A percentile compares a stretch with the other conserved stretches of the same genome.
These are phyloP conservation scores for Pocillopora meandrina DNA, from an alignment of 92 coral and sea anemone genomes.

Conservation along the genomic window DNA sequence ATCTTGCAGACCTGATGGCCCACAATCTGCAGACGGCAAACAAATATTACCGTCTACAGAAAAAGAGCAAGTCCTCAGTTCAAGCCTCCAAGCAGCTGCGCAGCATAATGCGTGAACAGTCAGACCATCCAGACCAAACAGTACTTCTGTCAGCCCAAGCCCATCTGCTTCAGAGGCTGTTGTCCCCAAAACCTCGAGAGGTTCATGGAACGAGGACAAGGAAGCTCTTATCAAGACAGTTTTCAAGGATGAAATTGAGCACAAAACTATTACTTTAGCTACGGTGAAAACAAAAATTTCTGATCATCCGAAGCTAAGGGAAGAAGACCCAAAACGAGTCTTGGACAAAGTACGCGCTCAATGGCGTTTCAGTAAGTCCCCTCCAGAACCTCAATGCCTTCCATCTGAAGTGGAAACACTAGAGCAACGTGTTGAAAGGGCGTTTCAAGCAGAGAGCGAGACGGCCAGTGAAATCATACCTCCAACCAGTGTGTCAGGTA, in stretches of 20 bases:
- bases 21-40: constrained; percentile 34
- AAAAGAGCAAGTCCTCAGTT: constrained; percentile 34
- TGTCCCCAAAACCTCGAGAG: neutral
- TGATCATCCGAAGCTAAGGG: constrained; percentile 29
- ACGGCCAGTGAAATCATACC: constrained; percentile 24
- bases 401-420: constrained; percentile 7
- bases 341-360: constrained; percentile 35
- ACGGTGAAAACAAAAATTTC: constrained; percentile 29
- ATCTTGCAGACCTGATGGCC: constrained; percentile 35
- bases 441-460: constrained; percentile 21
- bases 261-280: constrained; percentile 12
- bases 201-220: constrained; percentile 17
- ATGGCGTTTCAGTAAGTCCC: constrained; percentile 32
- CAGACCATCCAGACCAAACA: neutral
- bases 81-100: constrained; percentile 33
- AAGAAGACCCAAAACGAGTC: constrained; percentile 37
- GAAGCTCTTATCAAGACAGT: constrained; percentile 21
- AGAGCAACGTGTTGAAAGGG: constrained; percentile 23
- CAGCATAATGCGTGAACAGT: constrained; percentile 15
- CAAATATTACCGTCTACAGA: constrained; percentile 33
- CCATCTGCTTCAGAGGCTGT: constrained; percentile 5
- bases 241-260: constrained; percentile 29
- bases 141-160: neutral
- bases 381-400: neutral
- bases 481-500: constrained; percentile 10